Evolutionary conservation across 2,113 vertebrate genomes (phyloP), one percentile per base, ranked within the genome.

Genomic region (Oxyruncus cristatus): DNA sequence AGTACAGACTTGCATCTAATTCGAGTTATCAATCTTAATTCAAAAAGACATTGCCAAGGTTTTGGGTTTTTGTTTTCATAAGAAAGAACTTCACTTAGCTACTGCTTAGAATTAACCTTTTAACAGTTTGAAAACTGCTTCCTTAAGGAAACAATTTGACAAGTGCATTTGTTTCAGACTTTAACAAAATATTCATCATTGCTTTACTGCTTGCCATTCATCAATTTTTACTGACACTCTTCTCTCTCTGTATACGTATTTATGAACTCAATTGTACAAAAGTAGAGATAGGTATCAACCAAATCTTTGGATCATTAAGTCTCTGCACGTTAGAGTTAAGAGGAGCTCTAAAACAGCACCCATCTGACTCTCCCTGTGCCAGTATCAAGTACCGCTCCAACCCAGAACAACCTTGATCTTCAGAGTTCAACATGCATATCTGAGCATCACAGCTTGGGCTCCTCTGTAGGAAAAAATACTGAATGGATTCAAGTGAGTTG

Each of bases 1-100:
- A 93, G 66, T 81, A 92, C 96, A 97, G 89, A 71, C 56, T 66
- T 16, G 44, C 55, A 89, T 89, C 73, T 96, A 93, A 52, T 96
- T 92, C 6, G 1, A 93, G 63, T 77, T 91, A 93, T 67, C 30
- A 11, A 83, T 71, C 94, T 88, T 88, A 87, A 88, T 80, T 88
- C 76, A 92, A 97, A 97, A 96, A 97, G 94, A 93, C 96, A 96
- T 95, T 97, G 96, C 97, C 95, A 96, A 97, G 95, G 93, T 94
- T 96, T 96, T 81, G 81, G 71, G 21, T 15, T 71, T 85, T 67
- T 88, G 23, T 68, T 75, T 74, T 70, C 53, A 33, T 18, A 94
- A 91, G 26, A 41, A 78, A 93, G 44, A 87, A 75, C 28, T 89
- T 92, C 26, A 92, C 55, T 74, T 74, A 77, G 78, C 46, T 70